phyloP scores from a whole-genome alignment of 2,888 invertebrate genomes.

The Tetanocera ferruginea region DNA sequence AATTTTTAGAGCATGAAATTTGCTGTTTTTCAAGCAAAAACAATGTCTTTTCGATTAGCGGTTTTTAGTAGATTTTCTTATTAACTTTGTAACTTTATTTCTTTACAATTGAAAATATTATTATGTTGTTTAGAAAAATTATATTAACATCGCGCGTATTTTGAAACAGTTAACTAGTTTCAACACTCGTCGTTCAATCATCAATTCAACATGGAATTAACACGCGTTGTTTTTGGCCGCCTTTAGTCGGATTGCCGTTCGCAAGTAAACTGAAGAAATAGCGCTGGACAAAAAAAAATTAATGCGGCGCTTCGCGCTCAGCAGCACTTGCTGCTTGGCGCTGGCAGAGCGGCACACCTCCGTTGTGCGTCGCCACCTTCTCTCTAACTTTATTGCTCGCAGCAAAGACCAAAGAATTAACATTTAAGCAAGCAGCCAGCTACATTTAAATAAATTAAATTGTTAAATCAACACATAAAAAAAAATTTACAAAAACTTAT shows the following conservation, averaged over 20 bases:
- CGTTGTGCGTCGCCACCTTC: neutral
- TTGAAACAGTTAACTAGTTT: neutral
- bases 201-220: neutral
- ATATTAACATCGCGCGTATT: neutral
- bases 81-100: neutral
- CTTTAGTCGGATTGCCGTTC: slow-evolving; percentile 30
- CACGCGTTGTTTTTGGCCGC: slow-evolving; percentile 24
- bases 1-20: neutral
- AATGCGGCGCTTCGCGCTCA: slow-evolving; percentile 14
- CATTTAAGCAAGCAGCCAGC: neutral
- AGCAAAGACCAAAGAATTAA: neutral
- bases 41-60: neutral
- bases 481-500: neutral
- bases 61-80: neutral
- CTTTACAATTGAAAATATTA: neutral
- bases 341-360: neutral
- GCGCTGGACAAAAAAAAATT: slow-evolving; percentile 35
- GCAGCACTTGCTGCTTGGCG: neutral
- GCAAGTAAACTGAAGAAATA: slow-evolving; percentile 33
- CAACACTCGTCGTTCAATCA: neutral
- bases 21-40: neutral
- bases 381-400: neutral
- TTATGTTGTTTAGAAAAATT: neutral
- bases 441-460: neutral
- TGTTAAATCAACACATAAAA: neutral